These are phyloP conservation scores for Acromyrmex echinatior DNA, from an alignment of 1,140 invertebrate species.

Conservation along the genomic window DNA sequence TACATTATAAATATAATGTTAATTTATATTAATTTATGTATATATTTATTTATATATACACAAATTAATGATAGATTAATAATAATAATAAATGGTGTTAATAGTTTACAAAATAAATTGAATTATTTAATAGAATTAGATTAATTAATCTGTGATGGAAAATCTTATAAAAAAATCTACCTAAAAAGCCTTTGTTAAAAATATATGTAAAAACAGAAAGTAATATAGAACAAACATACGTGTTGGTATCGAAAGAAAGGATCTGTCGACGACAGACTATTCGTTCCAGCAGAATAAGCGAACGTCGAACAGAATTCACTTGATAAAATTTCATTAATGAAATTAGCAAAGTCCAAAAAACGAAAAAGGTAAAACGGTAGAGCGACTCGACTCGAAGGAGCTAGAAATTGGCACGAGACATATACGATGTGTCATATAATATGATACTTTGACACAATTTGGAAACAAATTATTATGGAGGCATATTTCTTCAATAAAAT, in stretches of 20 bases:
- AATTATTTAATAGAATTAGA: neutral
- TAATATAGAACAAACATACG: neutral
- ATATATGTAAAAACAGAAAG: neutral
- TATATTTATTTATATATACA: neutral
- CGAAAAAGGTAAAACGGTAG: constrained; percentile 53
- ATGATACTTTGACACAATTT: no score
- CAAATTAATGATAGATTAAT: constrained; percentile 14
- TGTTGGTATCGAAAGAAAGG: neutral
- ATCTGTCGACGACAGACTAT: neutral
- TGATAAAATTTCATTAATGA: constrained; percentile 78
- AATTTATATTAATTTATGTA: constrained; percentile 28
- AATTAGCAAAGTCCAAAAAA: constrained; percentile 67
- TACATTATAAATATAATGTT: neutral
- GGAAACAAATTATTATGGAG: no score
- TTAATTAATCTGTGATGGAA: neutral
- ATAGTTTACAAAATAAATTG: neutral
- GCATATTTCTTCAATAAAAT: no score
- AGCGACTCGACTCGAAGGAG: constrained; percentile 59
- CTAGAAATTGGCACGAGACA: neutral
- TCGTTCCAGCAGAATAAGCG: neutral
- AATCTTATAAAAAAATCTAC: neutral
- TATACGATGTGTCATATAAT: neutral
- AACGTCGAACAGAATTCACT: neutral
- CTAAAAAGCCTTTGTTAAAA: neutral
- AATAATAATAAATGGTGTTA: neutral